Base-by-base conservation (phyloP, 37 sponge, comb jelly and placozoan genomes). In the Axinella damicornis region DNA sequence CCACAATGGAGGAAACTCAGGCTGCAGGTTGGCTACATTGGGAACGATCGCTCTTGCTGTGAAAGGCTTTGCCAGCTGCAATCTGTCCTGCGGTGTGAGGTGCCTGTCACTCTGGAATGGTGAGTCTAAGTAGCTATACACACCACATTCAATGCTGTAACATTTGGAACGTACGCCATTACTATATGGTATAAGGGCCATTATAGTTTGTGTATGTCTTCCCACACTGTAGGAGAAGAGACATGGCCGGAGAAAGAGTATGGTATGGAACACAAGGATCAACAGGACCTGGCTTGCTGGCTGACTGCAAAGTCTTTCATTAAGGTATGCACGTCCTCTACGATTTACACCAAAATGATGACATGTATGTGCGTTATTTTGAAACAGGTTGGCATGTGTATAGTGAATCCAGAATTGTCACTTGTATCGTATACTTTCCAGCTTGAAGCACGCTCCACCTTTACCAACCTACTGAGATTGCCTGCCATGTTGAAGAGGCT, bases 81-180 rank as follows among this genome's bases (percentile, higher is more conserved):
- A 39, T 17, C 41, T 37, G 13, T 13, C 1, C 33, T 16, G 25
- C 37, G 12, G 36, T 18, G 12, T 54, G 28, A 13, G 14, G 9
- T 79, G 79, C 31, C 79, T 79, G 21, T 21, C 21, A 40, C 52
- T 46, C 17, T 79, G 79, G 79, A 65, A 79, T 41, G 79, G 79
- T 77, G 53, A 65, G 62, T 55, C n/a, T n/a, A n/a, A n/a, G n/a
- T n/a, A n/a, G n/a, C n/a, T n/a, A n/a, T n/a, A n/a, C n/a, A n/a
- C n/a, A n/a, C n/a, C n/a, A n/a, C n/a, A n/a, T n/a, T n/a, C n/a
- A n/a, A n/a, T n/a, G n/a, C n/a, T n/a, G n/a, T n/a, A n/a, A n/a
- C n/a, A n/a, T n/a, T n/a, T n/a, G n/a, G n/a, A n/a, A n/a, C n/a
- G n/a, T n/a, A n/a, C n/a, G n/a, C n/a, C 19, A 37, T 11, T 34